phyloP scores from a whole-genome alignment of 2,888 invertebrate genomes.

The Drosophila suboccidentalis region DNA sequence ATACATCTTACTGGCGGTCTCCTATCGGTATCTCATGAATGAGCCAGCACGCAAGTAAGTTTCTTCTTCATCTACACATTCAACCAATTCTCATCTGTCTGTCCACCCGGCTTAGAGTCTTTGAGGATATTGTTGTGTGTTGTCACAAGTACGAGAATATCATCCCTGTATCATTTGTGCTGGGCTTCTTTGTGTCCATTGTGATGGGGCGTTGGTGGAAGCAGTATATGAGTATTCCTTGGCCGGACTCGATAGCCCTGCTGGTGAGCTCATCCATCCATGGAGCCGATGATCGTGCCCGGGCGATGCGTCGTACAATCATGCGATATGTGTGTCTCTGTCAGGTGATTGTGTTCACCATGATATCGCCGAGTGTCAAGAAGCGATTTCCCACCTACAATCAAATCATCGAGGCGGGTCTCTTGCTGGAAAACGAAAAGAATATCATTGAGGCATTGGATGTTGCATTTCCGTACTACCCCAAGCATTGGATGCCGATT shows the following conservation, averaged over 20 bases:
- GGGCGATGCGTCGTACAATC: slow-evolving; percentile 92
- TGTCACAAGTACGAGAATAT: slow-evolving; percentile 93
- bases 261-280: slow-evolving; percentile 93
- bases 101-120: slow-evolving; percentile 87
- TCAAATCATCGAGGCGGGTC: slow-evolving; percentile 93
- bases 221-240: slow-evolving; percentile 92
- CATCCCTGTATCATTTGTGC: slow-evolving; percentile 95
- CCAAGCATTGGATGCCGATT: slow-evolving; percentile 95
- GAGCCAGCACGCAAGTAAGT: slow-evolving; percentile 52
- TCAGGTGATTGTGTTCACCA: slow-evolving; percentile 93
- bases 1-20: slow-evolving; percentile 87
- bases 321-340: slow-evolving; percentile 93
- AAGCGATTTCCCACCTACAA: slow-evolving; percentile 94
- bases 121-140: slow-evolving; percentile 92
- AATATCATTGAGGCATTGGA: slow-evolving; percentile 91
- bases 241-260: slow-evolving; percentile 94
- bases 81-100: slow-evolving; percentile 11
- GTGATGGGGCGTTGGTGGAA: slow-evolving; percentile 97
- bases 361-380: slow-evolving; percentile 94
- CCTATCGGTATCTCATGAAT: slow-evolving; percentile 58
- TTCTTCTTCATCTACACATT: neutral
- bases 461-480: slow-evolving; percentile 91
- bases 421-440: slow-evolving; percentile 92
- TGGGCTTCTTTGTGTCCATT: slow-evolving; percentile 96
- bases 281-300: slow-evolving; percentile 93